Evolutionary conservation across 2,888 invertebrate species (phyloP), one percentile per base, ranked within the genome.

Genomic region (Oscheius sp.): DNA sequence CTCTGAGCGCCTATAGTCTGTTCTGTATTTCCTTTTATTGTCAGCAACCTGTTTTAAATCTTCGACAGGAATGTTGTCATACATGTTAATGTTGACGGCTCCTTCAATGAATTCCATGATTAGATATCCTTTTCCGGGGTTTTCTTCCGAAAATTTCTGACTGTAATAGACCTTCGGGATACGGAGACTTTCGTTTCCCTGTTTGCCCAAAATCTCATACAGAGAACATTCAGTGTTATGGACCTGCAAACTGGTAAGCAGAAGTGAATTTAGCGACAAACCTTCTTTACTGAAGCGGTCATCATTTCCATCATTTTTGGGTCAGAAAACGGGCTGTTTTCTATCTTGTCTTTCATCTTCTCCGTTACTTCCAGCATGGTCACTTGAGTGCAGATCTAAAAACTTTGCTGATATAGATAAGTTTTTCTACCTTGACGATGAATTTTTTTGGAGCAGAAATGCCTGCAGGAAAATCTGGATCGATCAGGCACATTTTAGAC

Each of bases 81-180:
- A 69, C 25, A 55, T 41, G 18, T 69, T 55, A 9, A 69, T 27
- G 53, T 29, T 52, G 27, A 29, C 52, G n/a, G 69, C 52, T 52
- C 29, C 69, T 25, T 76, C 74, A 25, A 79, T 70, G 2, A 71
- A 52, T 29, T 79, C 77, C 53, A 79, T 76, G 2, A 70, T 76
- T 21, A 79, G 73, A 23, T 72, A 79, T 49, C 74, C 79, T 49
- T 76, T 76, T 3, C 69, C 29, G 2, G 73, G 66, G 43, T 69
- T 29, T 46, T 75, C 75, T 25, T 76, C 72, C 9, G 29, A 25
- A 21, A 69, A 55, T 16, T 23, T 41, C 18, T 55, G 25, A 55
- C 53, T 41, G 41, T 18, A 52, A 23, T 53, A 69, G 13, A 69
- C 53, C 53, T 52, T 69, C 9, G 55, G 35, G 9, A 70, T 25